Conservation (phyloP, 2,797 vertebrate genomes). For the Gallinago stenura region DNA sequence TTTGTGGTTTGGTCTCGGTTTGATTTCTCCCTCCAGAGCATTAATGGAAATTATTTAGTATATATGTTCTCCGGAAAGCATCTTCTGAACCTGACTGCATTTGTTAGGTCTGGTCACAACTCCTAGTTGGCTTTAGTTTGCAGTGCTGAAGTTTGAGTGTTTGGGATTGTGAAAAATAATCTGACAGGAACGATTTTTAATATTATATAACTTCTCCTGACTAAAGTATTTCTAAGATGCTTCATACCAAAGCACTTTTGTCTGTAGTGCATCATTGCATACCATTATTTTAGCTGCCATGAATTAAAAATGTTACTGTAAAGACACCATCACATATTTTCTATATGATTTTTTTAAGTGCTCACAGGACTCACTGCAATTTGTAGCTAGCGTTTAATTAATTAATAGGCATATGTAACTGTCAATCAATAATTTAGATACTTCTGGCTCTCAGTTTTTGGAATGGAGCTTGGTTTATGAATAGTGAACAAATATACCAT, state of each 20-base stretch:
- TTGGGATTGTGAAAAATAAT: neutral
- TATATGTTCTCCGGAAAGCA: neutral
- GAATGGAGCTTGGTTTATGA: slow-evolving; percentile 55
- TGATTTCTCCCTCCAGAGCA: neutral
- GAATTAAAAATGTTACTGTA: slow-evolving; percentile 46
- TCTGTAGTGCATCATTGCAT: slow-evolving; percentile 34
- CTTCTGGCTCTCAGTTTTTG: slow-evolving; percentile 59
- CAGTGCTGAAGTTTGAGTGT: neutral
- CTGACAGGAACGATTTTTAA: neutral
- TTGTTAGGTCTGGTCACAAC: neutral
- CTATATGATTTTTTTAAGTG: slow-evolving; percentile 1
- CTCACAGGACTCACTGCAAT: slow-evolving; percentile 52
- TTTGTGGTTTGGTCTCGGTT: neutral
- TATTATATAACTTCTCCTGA: rapidly evolving
- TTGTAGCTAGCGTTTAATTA: slow-evolving; percentile 72
- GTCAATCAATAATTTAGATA: slow-evolving; percentile 71
- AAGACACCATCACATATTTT: slow-evolving; percentile 35
- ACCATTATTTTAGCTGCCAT: slow-evolving; percentile 50
- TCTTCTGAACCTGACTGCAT: neutral
- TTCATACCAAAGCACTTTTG: neutral
- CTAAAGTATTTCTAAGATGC: neutral
- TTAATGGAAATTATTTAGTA: neutral
- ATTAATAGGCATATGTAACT: slow-evolving; percentile 77
- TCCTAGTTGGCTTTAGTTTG: neutral
- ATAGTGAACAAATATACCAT: slow-evolving; percentile 71